Evolutionary conservation across 2,113 vertebrate species (phyloP).

Genomic region (Agelaius tricolor): DNA sequence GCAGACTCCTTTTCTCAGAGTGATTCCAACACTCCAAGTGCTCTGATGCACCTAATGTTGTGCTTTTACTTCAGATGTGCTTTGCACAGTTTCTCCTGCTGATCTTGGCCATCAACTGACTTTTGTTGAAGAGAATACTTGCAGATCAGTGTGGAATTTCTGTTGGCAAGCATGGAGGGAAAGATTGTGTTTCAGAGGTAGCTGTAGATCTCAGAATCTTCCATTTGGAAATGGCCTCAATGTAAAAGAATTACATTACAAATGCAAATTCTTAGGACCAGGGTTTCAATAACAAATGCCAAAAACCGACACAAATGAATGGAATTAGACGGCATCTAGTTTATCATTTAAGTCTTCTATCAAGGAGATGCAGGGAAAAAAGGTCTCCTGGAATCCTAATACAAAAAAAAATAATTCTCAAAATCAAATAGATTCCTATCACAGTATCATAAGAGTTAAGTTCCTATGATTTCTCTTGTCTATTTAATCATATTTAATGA

Average conservation of each 20-base stretch:
- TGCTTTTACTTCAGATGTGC: not conserved
- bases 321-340: not conserved
- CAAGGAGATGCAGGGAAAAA: not conserved
- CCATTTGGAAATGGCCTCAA: not conserved
- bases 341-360: not conserved
- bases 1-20: not conserved
- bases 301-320: not conserved
- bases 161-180: not conserved
- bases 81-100: not conserved
- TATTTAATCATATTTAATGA: not conserved
- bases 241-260: not conserved
- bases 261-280: not conserved
- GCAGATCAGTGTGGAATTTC: constrained; percentile 11
- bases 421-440: not conserved
- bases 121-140: not conserved
- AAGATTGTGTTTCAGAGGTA: not conserved
- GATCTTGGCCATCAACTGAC: not conserved
- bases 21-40: not conserved
- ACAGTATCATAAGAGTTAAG: not conserved
- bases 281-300: not conserved
- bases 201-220: not conserved
- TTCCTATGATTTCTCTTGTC: not conserved
- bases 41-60: rapidly evolving
- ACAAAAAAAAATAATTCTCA: not conserved
- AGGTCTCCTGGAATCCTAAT: not conserved